These are phyloP conservation scores for Rhingia campestris DNA, from an alignment of 2,888 invertebrate genomes.

Conservation along the genomic window DNA sequence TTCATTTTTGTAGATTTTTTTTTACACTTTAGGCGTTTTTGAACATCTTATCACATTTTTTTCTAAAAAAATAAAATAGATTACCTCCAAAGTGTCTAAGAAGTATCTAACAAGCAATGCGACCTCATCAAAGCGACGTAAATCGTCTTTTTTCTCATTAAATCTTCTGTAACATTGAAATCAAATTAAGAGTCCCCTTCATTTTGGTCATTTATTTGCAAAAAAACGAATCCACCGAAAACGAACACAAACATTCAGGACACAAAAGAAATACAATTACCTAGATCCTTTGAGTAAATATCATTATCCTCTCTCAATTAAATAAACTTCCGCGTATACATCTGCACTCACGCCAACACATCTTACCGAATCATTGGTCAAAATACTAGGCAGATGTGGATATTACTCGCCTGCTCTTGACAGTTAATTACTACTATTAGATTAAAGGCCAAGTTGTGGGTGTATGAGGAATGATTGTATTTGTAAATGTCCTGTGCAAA, in stretches of 20 bases:
- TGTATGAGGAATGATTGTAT: background rate
- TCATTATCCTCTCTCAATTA: constrained; percentile 65
- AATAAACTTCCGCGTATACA: constrained; percentile 48
- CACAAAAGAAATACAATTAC: constrained; percentile 52
- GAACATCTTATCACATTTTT: constrained; percentile 16
- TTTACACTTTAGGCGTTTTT: background rate
- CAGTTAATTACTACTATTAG: constrained; percentile 63
- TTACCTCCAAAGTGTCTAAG: constrained; percentile 8
- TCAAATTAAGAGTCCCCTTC: constrained; percentile 44
- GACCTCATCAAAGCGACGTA: constrained; percentile 36
- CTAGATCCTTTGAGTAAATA: constrained; percentile 60
- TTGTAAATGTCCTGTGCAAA: constrained; percentile 9
- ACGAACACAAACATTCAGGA: constrained; percentile 5
- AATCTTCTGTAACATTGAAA: constrained; percentile 62
- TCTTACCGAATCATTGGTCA: constrained; percentile 37
- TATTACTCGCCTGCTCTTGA: constrained; percentile 43
- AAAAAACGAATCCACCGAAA: constrained; percentile 21
- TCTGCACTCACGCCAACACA: constrained; percentile 23
- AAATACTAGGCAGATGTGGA: constrained; percentile 17
- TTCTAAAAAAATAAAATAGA: constrained; percentile 10
- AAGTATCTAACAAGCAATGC: constrained; percentile 37
- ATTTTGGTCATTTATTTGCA: constrained; percentile 25
- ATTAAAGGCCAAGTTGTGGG: constrained; percentile 21
- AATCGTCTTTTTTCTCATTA: constrained; percentile 47
- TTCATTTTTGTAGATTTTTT: constrained; percentile 4